These are phyloP conservation scores for Atta colombica DNA, from an alignment of 1,140 invertebrate species.

Conservation along the genomic window DNA sequence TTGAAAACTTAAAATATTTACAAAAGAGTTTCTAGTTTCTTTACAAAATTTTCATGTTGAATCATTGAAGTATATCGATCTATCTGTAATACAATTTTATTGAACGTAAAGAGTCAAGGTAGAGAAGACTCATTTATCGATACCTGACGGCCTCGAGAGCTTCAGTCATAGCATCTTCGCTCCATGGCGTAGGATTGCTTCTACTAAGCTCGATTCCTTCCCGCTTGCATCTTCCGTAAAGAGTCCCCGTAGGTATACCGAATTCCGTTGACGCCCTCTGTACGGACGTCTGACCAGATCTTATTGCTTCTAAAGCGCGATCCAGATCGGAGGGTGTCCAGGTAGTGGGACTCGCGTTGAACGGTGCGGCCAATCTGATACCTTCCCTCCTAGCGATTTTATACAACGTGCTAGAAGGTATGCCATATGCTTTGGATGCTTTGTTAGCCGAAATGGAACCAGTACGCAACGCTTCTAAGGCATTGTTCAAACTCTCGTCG, in stretches of 20 bases:
- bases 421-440: conserved; percentile 96
- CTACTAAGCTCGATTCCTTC: conserved; percentile 95
- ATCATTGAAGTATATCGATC: neutral
- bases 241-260: conserved; percentile 94
- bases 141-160: conserved; percentile 95
- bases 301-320: conserved; percentile 93
- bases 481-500: conserved; percentile 93
- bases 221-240: conserved; percentile 95
- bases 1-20: too few species aligned
- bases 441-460: conserved; percentile 96
- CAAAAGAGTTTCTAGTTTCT: too few species aligned
- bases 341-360: conserved; percentile 95
- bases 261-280: conserved; percentile 94
- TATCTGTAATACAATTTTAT: neutral
- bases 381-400: conserved; percentile 96
- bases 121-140: conserved; percentile 58
- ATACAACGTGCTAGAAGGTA: conserved; percentile 95
- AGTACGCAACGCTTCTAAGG: conserved; percentile 92
- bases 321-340: conserved; percentile 94
- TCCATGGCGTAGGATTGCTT: conserved; percentile 95
- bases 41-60: neutral
- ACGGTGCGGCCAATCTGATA: conserved; percentile 94
- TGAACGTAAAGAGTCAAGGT: neutral
- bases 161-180: conserved; percentile 95
- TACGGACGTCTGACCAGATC: conserved; percentile 93